Percentiles rank a stretch among this genome's conserved stretches.
Evolutionary conservation across 2,888 invertebrate genomes (phyloP).

Genomic region (Parnassius mnemosyne): DNA sequence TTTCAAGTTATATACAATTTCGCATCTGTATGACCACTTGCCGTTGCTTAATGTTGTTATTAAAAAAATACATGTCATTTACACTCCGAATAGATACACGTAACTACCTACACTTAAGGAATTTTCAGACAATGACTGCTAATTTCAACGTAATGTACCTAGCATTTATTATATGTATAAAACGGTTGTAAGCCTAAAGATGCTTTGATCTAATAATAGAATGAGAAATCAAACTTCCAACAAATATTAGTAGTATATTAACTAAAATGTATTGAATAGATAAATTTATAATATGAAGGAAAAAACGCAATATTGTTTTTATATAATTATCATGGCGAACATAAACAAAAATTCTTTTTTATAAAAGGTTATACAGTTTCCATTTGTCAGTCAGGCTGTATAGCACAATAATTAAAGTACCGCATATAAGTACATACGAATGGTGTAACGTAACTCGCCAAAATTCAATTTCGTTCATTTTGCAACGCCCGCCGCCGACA

Average conservation of each 20-base stretch:
- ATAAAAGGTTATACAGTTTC: not conserved
- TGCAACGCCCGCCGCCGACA: slow-evolving; percentile 45
- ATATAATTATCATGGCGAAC: not conserved
- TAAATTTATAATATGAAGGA: too few species aligned
- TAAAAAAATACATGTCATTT: slow-evolving; percentile 9
- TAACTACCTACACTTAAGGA: not conserved
- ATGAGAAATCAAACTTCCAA: too few species aligned
- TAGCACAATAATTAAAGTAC: slow-evolving; percentile 16
- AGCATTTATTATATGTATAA: too few species aligned
- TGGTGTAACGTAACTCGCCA: slow-evolving; percentile 59
- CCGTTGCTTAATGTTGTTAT: not conserved
- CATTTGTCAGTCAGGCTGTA: not conserved
- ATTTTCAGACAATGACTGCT: too few species aligned
- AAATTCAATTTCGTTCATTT: slow-evolving; percentile 73
- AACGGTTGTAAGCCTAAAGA: too few species aligned
- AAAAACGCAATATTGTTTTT: too few species aligned
- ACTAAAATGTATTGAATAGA: too few species aligned
- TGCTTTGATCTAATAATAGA: too few species aligned
- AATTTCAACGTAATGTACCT: too few species aligned
- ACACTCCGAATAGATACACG: slow-evolving; percentile 3
- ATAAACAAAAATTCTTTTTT: not conserved
- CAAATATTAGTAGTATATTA: too few species aligned
- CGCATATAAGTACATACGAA: slow-evolving; percentile 37
- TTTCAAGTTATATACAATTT: slow-evolving; percentile 9
- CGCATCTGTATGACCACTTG: slow-evolving; percentile 9